Evolutionary conservation across 2,113 vertebrate genomes (phyloP), one percentile per base, ranked within the genome.

Genomic region (Psittacula cyanocephala): DNA sequence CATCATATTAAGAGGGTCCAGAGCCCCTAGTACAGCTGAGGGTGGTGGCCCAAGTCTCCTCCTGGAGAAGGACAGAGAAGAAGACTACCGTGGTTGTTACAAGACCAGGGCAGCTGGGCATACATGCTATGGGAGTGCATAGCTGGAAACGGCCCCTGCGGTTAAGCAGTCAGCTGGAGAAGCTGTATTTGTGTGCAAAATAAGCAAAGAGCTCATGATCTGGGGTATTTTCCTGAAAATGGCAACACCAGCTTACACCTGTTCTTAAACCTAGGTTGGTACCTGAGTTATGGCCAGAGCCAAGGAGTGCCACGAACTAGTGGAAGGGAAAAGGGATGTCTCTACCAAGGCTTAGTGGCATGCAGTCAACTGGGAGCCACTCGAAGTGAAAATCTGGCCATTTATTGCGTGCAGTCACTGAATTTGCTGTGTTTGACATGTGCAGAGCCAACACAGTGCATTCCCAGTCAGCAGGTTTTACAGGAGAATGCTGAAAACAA

Each of bases 1-100:
- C 20, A 55, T 7, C 7, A 0, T 3, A 15, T 25, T 35, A 60
- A 43, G 0, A 0, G 17, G 15, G 28, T 39, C 37, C 41, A 78
- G 23, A 75, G 17, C 2, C 6, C 4, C 10, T 10, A 37, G 13
- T 16, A 62, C 37, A 70, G 63, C 37, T 1, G 9, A 13, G 6
- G 13, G 17, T 9, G 18, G 17, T 63, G 57, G 10, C n/a, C 22
- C 47, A 67, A 7, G 17, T 27, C 22, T 81, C 24, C 24, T 71
- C 44, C 59, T 37, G 16, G 14, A 15, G 70, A 64, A 86, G 53
- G 53, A 55, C 29, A 74, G 11, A 88, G n/a, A 70, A 9, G 50
- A 87, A 52, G 28, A 72, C 18, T 33, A 85, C 2, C 4, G 0
- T 25, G 23, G 24, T 28, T 29, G 3, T 35, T 35, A 52, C 49